phyloP scores from a whole-genome alignment of 2,113 vertebrate species.

The Hydrochoerus hydrochaeris region DNA sequence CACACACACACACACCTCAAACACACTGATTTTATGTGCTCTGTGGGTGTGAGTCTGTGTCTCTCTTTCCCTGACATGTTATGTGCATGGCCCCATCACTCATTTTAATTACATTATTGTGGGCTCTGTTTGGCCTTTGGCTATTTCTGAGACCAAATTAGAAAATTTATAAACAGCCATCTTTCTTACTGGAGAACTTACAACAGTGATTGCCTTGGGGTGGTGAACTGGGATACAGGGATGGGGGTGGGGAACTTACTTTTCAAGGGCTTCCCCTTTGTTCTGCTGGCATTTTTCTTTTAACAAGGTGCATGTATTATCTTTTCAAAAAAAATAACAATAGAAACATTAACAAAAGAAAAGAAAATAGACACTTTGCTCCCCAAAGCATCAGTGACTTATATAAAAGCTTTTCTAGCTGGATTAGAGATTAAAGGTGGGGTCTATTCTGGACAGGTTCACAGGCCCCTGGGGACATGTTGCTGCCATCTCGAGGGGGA shows the following conservation, averaged over 20 bases:
- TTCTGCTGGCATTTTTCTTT: conserved; percentile 25
- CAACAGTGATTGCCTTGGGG: not conserved
- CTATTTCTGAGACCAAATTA: conserved; percentile 72
- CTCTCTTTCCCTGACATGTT: not conserved
- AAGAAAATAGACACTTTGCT: conserved; percentile 22
- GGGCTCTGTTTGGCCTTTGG: conserved; percentile 61
- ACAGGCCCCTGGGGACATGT: not conserved
- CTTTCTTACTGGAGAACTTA: not conserved
- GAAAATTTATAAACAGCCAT: conserved; percentile 64
- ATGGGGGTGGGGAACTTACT: not conserved
- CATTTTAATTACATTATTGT: conserved; percentile 74
- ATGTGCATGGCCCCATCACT: not conserved
- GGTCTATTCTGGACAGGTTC: not conserved
- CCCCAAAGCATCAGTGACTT: conserved; percentile 6
- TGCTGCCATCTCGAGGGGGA: rapidly evolving
- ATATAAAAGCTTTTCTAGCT: conserved; percentile 36
- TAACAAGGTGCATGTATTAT: not conserved
- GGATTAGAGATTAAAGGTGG: conserved; percentile 60
- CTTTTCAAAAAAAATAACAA: conserved; percentile 47
- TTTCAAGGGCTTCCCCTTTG: not conserved
- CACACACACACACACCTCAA: not conserved
- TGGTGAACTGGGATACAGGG: not conserved
- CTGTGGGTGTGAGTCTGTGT: not conserved
- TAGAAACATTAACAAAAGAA: conserved; percentile 43
- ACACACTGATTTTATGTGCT: not conserved